These are phyloP conservation scores for Maniola hyperantus DNA, from an alignment of 2,888 invertebrate species.

Conservation along the genomic window DNA sequence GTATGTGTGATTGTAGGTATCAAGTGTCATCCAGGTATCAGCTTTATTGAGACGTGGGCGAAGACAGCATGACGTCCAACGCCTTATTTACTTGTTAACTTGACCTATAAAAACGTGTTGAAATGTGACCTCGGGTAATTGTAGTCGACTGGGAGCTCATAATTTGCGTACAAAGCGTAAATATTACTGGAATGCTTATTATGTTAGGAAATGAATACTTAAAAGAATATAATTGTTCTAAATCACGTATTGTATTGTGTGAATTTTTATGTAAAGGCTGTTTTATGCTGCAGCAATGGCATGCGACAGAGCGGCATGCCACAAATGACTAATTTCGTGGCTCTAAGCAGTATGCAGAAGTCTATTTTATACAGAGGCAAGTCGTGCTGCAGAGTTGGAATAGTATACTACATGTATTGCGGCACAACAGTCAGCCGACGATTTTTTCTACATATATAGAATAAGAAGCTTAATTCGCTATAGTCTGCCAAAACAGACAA, in stretches of 20 bases:
- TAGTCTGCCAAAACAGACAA: too few relatives aligned
- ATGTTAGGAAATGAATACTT: too few relatives aligned
- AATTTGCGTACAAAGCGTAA: slow-evolving; percentile 16
- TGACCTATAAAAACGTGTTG: slow-evolving; percentile 56
- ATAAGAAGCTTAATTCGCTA: too few relatives aligned
- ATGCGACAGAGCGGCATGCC: too few relatives aligned
- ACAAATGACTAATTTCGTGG: too few relatives aligned
- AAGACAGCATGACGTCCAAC: slow-evolving; percentile 46
- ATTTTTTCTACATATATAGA: too few relatives aligned
- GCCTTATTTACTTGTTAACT: slow-evolving; percentile 50
- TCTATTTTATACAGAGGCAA: too few relatives aligned
- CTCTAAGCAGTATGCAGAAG: too few relatives aligned
- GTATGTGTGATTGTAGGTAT: slow-evolving; percentile 15
- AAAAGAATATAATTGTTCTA: background rate
- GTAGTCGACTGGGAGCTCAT: slow-evolving; percentile 14
- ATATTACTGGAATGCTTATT: slow-evolving; percentile 16
- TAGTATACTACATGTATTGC: too few relatives aligned
- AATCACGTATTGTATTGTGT: slow-evolving; percentile 1
- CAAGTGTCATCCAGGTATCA: slow-evolving; percentile 18
- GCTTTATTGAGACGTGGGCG: slow-evolving; percentile 59
- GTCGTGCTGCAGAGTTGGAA: too few relatives aligned
- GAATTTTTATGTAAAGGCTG: background rate
- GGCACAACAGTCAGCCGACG: too few relatives aligned
- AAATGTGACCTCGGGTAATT: slow-evolving; percentile 48
- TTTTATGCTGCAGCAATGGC: too few relatives aligned